Percentiles rank a stretch among this genome's conserved stretches.
Conservation (phyloP, 2,888 invertebrate species). For the Scaptomyza flava region DNA sequence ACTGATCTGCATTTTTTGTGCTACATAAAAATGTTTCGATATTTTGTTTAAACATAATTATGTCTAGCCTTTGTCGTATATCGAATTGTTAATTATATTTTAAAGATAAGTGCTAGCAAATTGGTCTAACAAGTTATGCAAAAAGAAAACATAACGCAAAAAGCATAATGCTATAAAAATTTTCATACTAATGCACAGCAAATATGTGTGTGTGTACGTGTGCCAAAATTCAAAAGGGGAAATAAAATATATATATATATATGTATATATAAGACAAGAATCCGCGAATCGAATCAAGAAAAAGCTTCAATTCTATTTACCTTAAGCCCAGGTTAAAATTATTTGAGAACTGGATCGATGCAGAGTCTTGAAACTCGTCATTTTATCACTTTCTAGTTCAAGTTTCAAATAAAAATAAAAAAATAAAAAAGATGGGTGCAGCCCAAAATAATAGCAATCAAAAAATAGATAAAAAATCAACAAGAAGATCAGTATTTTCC, state of each 20-base stretch:
- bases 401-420: neutral
- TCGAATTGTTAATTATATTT: slow-evolving; percentile 23
- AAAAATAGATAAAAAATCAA: slow-evolving; percentile 31
- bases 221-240: slow-evolving; percentile 16
- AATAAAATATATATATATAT: too few species aligned
- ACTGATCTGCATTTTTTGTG: neutral
- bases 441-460: neutral
- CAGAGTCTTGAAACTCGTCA: neutral
- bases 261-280: neutral
- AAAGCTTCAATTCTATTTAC: slow-evolving; percentile 7
- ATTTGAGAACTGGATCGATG: neutral
- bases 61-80: slow-evolving; percentile 11
- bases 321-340: neutral
- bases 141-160: neutral
- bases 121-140: neutral
- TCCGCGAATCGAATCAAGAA: neutral
- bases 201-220: slow-evolving; percentile 5
- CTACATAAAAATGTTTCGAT: neutral
- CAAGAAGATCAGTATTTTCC: neutral
- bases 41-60: neutral
- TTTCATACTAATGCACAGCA: neutral
- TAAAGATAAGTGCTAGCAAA: slow-evolving; percentile 8
- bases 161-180: neutral
- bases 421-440: slow-evolving; percentile 12
- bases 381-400: neutral